phyloP scores from a whole-genome alignment of 1,140 invertebrate genomes.

The Odontomachus brunneus region DNA sequence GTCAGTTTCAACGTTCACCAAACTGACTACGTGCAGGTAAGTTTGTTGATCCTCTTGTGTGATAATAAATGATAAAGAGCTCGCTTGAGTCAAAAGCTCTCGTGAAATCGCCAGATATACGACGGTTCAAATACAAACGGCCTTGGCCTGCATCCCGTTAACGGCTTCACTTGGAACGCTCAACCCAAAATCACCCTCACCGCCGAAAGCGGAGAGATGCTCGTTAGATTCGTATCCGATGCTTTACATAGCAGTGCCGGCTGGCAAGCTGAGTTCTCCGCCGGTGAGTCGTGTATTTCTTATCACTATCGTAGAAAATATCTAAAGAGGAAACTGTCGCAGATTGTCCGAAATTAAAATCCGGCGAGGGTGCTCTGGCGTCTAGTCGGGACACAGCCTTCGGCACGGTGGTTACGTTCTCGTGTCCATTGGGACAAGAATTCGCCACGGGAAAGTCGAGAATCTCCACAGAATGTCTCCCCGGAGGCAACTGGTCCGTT shows the following conservation, averaged over 20 bases:
- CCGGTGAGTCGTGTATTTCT: conserved; percentile 87
- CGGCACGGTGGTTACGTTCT: conserved; percentile 95
- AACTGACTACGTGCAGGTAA: conserved; percentile 93
- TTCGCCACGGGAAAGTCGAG: conserved; percentile 95
- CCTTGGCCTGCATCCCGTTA: conserved; percentile 93
- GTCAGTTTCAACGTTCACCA: conserved; percentile 94
- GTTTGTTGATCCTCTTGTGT: conserved; percentile 34
- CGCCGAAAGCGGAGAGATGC: conserved; percentile 96
- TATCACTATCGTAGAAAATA: conserved; percentile 9
- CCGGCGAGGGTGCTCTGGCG: conserved; percentile 94
- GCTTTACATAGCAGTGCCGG: conserved; percentile 92
- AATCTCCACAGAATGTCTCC: conserved; percentile 94
- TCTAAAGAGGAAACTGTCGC: conserved; percentile 4
- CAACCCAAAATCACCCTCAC: conserved; percentile 95
- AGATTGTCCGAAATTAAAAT: conserved; percentile 95
- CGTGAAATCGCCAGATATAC: conserved; percentile 90
- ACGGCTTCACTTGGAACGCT: conserved; percentile 93
- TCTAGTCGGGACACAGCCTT: conserved; percentile 97
- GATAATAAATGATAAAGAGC: too few species aligned
- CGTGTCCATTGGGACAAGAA: conserved; percentile 97
- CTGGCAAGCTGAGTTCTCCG: conserved; percentile 96
- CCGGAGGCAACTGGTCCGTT: conserved; percentile 96
- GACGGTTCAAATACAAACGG: conserved; percentile 95
- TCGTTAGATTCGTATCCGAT: conserved; percentile 95
- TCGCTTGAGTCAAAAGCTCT: too few species aligned